Evolutionary conservation across 2,113 vertebrate species (phyloP).

Genomic region (Aramus guarauna): DNA sequence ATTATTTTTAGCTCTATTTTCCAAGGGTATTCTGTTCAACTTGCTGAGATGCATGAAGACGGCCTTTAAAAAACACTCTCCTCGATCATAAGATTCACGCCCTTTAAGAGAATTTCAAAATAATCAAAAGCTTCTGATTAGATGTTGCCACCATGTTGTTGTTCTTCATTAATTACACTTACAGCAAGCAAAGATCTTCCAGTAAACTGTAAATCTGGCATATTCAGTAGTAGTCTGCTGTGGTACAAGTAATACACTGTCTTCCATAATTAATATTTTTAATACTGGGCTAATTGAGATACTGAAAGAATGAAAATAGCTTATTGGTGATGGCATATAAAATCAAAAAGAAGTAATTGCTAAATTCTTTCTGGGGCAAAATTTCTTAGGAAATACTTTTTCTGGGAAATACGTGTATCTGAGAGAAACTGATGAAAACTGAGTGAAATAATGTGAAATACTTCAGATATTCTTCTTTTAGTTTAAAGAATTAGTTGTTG

Average conservation of each 20-base stretch:
- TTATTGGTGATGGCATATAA: neutral
- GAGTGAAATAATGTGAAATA: neutral
- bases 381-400: neutral
- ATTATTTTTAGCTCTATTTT: slow-evolving; percentile 66
- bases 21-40: neutral
- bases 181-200: neutral
- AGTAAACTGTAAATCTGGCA: neutral
- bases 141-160: neutral
- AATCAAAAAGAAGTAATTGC: neutral
- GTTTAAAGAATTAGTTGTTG: neutral
- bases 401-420: neutral
- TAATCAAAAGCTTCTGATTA: slow-evolving; percentile 10
- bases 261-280: neutral
- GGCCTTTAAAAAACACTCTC: neutral
- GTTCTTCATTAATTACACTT: slow-evolving; percentile 27
- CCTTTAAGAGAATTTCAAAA: slow-evolving; percentile 21
- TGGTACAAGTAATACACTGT: neutral
- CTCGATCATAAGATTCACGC: slow-evolving; percentile 8
- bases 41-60: neutral
- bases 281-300: neutral
- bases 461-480: neutral
- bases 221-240: neutral
- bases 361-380: neutral
- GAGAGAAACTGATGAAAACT: neutral
- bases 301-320: slow-evolving; percentile 11